These are phyloP conservation scores for Strix uralensis DNA, from an alignment of 2,113 vertebrate species.

Conservation along the genomic window DNA sequence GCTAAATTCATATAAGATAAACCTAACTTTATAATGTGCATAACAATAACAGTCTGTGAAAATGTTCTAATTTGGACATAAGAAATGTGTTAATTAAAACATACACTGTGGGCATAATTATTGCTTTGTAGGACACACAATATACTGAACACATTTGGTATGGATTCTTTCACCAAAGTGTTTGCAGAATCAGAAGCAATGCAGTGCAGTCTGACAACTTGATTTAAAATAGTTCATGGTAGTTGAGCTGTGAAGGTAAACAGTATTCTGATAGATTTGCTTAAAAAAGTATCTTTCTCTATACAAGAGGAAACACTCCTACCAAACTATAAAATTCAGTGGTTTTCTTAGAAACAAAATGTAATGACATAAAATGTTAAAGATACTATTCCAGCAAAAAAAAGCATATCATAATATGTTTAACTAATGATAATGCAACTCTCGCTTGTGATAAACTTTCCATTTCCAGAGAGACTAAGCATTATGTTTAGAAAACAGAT, in stretches of 20 bases:
- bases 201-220: not conserved
- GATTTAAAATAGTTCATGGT: not conserved
- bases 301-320: not conserved
- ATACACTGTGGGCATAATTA: not conserved
- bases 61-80: not conserved
- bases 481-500: not conserved
- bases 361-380: not conserved
- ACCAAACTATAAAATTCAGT: not conserved
- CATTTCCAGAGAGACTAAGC: not conserved
- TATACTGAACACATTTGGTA: not conserved
- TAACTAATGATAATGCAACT: not conserved
- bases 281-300: not conserved
- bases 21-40: not conserved
- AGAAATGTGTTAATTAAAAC: not conserved
- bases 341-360: not conserved
- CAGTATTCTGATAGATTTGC: not conserved
- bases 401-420: not conserved
- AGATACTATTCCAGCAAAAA: not conserved
- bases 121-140: not conserved
- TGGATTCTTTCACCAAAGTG: not conserved
- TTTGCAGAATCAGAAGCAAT: not conserved
- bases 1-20: not conserved
- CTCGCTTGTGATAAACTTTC: not conserved
- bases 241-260: not conserved
- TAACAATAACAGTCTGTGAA: not conserved